Base-by-base conservation (phyloP, 1,140 invertebrate genomes). In the Agrypnia vestita region DNA sequence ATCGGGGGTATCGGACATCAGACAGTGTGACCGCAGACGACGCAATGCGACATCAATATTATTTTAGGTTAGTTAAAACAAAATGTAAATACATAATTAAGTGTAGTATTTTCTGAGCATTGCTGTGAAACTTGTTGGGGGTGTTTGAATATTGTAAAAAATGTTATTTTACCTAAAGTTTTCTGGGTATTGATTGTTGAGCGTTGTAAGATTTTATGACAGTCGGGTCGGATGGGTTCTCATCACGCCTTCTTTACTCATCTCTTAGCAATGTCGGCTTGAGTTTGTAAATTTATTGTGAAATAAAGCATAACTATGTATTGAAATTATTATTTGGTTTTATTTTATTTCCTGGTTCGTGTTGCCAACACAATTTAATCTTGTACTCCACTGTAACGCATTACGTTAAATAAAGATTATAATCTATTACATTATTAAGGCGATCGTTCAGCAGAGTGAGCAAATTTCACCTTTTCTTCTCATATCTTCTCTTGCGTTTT, bases 261-360 rank as follows among this genome's bases (percentile, higher is more conserved):
- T 73, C 53, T 73, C 35, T 51, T 46, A 56, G 53, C 51, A 43
- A 56, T 59, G 61, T 56, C 64, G 77, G 67, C 69, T 73, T 79
- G 77, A 73, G 53, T 79, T 79, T 79, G 77, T 79, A 79, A 73
- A 73, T 72, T 79, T 62, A 73, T 73, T 79, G 77, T 79, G 44
- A 79, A 78, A 79, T 79, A 79, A 79, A 79, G 77, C 67, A 78
- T 78, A 72, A 73, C 49, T 44, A 53, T 78, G 25, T 53, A 55
- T 75, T n/a, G n/a, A n/a, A n/a, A n/a, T n/a, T n/a, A n/a, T n/a
- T 46, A 1, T 35, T 35, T 44, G 12, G 8, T 67, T 43, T 67
- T 67, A 67, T 67, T 67, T 35, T 35, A 6, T 25, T 9, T n/a
- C 12, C 43, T 10, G 6, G 25, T 35, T n/a, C n/a, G n/a, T n/a